phyloP scores from a whole-genome alignment of 1,140 invertebrate species.

The Leptestheria dahalacensis region DNA sequence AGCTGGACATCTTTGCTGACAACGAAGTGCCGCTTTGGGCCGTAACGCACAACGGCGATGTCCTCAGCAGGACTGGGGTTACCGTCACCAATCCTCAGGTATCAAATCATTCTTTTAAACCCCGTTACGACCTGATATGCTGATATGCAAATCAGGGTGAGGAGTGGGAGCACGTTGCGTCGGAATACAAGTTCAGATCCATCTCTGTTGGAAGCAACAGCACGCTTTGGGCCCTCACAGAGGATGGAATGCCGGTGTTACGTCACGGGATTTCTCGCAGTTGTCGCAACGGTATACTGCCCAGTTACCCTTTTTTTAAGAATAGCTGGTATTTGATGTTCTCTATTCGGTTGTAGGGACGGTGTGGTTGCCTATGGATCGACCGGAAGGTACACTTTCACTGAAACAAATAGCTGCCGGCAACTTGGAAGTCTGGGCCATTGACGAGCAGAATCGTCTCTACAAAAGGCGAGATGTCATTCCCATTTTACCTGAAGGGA shows the following conservation, averaged over 20 bases:
- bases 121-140: neutral
- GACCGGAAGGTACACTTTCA: slow-evolving; percentile 7
- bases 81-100: slow-evolving; percentile 48
- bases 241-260: slow-evolving; percentile 27
- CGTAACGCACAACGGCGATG: slow-evolving; percentile 63
- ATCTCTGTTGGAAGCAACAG: slow-evolving; percentile 19
- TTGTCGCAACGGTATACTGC: slow-evolving; percentile 22
- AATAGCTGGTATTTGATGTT: neutral
- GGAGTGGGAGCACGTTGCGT: slow-evolving; percentile 22
- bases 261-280: slow-evolving; percentile 23
- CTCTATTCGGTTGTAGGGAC: slow-evolving; percentile 5
- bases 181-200: slow-evolving; percentile 22
- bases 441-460: slow-evolving; percentile 30
- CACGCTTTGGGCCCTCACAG: slow-evolving; percentile 28
- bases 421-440: slow-evolving; percentile 47
- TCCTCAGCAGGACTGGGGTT: slow-evolving; percentile 58
- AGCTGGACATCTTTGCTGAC: neutral
- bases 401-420: slow-evolving; percentile 62
- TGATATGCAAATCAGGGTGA: slow-evolving; percentile 20
- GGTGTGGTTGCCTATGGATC: slow-evolving; percentile 10
- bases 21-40: slow-evolving; percentile 51
- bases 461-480: slow-evolving; percentile 12
- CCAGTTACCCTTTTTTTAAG: neutral
- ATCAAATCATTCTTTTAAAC: slow-evolving; percentile 12
- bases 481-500: slow-evolving; percentile 14